Evolutionary conservation across 2,113 vertebrate species (phyloP), one percentile per base, ranked within the genome.

Genomic region (Lophius piscatorius): DNA sequence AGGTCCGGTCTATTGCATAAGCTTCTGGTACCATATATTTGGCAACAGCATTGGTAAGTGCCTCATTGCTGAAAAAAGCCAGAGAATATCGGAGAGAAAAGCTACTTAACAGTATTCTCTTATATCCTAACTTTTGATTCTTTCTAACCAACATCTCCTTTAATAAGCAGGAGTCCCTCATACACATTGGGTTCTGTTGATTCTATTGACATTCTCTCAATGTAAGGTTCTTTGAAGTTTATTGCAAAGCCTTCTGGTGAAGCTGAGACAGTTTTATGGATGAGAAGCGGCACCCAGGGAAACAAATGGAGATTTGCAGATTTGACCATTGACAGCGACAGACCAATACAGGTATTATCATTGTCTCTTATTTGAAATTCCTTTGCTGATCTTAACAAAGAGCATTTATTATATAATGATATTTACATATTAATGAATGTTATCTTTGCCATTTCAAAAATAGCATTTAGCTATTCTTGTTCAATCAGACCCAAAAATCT

Each of bases 261-360:
- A n/a, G 28, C 17, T 3, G 87, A 90, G 26, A 86, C 58, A 0
- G 46, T 90, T 21, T 58, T 85, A 2, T 92, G 91, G 91, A 81
- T 88, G 58, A 88, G 87, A 60, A 87, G 49, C 17, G 89, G 89
- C 31, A 92, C 88, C 36, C 91, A 92, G 56, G 91, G 91, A 59
- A 85, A 91, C 65, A 92, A 90, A 78, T 92, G 91, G 91, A 74
- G 76, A 46, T 90, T 90, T 76, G 88, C 84, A 17, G 88, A 91
- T 68, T 84, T 92, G 10, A 88, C 85, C 24, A 90, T 92, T 48
- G 62, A 44, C 17, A 82, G 34, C 73, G 34, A 87, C 54, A 76
- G 71, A 57, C 82, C 87, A 41, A 68, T 90, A 55, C 91, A 91
- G 89, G 91, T 88, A 17, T 24, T 16, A 1, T 21, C 44, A 2